Conservation (phyloP, 2,888 invertebrate genomes). For the Thumatha senex region DNA sequence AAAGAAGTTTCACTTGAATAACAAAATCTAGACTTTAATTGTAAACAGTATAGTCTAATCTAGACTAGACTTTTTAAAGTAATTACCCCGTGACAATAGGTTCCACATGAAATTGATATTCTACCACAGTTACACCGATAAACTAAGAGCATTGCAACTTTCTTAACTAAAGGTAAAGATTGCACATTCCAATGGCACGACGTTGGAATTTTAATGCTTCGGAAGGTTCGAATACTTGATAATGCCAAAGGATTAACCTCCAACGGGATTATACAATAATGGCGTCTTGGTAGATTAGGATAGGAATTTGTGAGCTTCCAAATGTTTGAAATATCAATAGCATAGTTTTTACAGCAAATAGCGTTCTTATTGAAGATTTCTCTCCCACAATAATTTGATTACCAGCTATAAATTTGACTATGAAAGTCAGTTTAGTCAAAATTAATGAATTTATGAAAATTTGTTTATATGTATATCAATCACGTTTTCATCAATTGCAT, state of each 20-base stretch:
- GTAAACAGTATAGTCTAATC: too few species aligned
- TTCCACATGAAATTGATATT: constrained; percentile 7
- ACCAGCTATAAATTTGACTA: too few species aligned
- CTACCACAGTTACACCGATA: constrained; percentile 2
- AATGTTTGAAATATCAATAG: constrained; percentile 3
- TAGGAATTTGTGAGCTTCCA: background rate
- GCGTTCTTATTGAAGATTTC: too few species aligned
- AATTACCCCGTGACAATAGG: background rate
- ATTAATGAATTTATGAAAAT: too few species aligned
- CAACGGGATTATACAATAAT: background rate
- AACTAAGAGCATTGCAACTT: constrained; percentile 18
- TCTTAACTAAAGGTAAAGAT: constrained; percentile 18
- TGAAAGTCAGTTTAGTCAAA: too few species aligned
- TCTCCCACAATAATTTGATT: too few species aligned
- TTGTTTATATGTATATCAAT: too few species aligned
- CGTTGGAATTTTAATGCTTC: constrained; percentile 17
- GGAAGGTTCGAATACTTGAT: constrained; percentile 7
- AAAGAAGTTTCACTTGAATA: too few species aligned
- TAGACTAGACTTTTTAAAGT: too few species aligned
- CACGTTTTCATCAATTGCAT: too few species aligned
- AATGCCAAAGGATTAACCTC: constrained; percentile 6
- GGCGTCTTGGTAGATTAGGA: background rate
- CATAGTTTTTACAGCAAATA: background rate
- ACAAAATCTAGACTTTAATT: too few species aligned
- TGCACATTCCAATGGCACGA: constrained; percentile 22